These are phyloP conservation scores for Cygnus buccinator DNA, from an alignment of 2,113 vertebrate species.

Conservation along the genomic window DNA sequence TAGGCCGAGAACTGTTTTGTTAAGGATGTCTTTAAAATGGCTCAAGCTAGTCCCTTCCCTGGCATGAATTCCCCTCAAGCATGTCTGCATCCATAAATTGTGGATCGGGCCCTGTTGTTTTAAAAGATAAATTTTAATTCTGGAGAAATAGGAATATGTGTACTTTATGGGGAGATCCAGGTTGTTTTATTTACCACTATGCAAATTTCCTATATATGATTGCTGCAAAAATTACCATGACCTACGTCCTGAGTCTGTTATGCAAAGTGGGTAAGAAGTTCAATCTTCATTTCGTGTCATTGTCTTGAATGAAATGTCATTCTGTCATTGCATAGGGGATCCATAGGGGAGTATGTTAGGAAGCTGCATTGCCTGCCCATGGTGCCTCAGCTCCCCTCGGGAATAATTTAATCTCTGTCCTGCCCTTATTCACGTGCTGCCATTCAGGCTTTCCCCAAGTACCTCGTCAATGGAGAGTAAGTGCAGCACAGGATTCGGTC, in stretches of 20 bases:
- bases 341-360: not conserved
- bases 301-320: not conserved
- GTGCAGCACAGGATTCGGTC: constrained; percentile 5
- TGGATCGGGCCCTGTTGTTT: not conserved
- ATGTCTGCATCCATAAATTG: not conserved
- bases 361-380: not conserved
- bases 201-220: not conserved
- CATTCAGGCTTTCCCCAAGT: constrained; percentile 22
- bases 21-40: not conserved
- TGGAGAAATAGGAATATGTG: not conserved
- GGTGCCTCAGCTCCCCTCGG: not conserved
- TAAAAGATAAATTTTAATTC: not conserved
- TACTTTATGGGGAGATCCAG: not conserved
- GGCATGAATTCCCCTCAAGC: not conserved
- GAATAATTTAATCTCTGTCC: constrained; percentile 27
- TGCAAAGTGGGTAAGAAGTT: not conserved
- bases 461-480: constrained; percentile 4
- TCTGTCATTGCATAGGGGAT: not conserved
- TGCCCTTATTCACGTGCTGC: constrained; percentile 25
- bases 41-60: not conserved
- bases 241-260: not conserved
- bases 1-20: not conserved
- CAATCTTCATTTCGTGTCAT: not conserved
- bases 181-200: not conserved
- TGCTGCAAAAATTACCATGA: not conserved